Base-by-base conservation (phyloP, 1,140 invertebrate species). In the Apis dorsata region DNA sequence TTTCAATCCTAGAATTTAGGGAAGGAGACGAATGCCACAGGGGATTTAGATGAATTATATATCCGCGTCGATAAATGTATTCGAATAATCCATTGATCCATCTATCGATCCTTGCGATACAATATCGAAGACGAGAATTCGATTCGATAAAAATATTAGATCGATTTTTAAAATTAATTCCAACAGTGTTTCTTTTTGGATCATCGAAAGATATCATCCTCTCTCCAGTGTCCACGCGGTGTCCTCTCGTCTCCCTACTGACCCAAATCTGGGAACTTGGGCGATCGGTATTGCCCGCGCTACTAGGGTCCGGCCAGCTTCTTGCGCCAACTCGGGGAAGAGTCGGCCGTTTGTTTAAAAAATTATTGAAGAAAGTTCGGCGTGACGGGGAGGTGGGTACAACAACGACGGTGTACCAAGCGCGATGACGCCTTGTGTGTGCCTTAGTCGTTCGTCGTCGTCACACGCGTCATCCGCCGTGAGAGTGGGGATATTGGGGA, bases 351-450 rank as follows among this genome's bases (percentile, higher is more conserved):
- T 94, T 93, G 93, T 93, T 94, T 93, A 93, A 94, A 93, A 93
- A 94, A 94, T 92, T 93, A 93, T 91, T 92, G 91, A 93, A 88
- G 92, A 94, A 92, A 93, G 93, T 92, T 85, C n/a, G 9, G n/a
- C 59, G 24, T 68, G 44, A 62, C 55, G 83, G 86, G 86, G 90
- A 71, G 83, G 84, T 83, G 90, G 89, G 83, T 34, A 34, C 49
- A 66, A 59, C 57, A 53, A 57, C 69, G 13, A 57, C 69, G 34
- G 13, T 79, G 60, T 88, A 68, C 65, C 79, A 74, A 34, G 34
- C 34, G 24, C 24, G 83, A 83, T 80, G 83, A 88, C 75, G 87
- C 63, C 77, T 80, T 44, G 76, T 69, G 76, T 69, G 85, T 60
- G 70, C 44, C 59, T 84, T 60, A 63, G 60, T 24, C 75, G 85